phyloP scores from a whole-genome alignment of 2,888 invertebrate genomes.

The Penaeus monodon region DNA sequence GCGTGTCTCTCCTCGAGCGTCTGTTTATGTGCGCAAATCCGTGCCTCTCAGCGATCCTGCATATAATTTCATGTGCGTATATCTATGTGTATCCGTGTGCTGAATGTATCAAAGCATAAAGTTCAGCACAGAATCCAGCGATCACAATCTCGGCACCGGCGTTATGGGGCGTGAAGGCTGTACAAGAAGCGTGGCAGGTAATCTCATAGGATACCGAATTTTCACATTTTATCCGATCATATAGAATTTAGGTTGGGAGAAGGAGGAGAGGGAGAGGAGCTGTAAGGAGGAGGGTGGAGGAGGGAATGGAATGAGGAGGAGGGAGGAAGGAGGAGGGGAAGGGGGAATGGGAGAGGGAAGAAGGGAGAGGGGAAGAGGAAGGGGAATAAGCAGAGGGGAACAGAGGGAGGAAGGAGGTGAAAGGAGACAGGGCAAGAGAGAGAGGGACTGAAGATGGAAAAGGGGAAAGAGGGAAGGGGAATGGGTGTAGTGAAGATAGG shows the following conservation, averaged over 20 bases:
- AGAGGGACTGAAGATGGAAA: neutral
- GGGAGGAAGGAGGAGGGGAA: neutral
- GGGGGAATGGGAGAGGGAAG: neutral
- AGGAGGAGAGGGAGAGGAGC: neutral
- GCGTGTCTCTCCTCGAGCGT: neutral
- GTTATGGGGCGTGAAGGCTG: neutral
- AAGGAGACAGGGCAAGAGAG: no score
- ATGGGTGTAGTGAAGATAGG: neutral
- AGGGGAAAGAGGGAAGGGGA: no score
- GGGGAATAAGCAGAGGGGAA: neutral
- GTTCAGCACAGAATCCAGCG: neutral
- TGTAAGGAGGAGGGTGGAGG: neutral
- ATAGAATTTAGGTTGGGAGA: no score
- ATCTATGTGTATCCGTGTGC: neutral
- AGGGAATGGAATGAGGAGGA: neutral
- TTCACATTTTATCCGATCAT: no score
- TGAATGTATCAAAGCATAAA: neutral
- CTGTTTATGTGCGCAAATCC: neutral
- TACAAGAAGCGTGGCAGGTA: no score
- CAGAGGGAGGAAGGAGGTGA: neutral
- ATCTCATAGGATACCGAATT: no score
- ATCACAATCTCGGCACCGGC: neutral
- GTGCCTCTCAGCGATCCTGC: neutral
- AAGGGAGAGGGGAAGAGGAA: neutral
- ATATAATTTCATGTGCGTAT: neutral